phyloP scores from a whole-genome alignment of 2,797 vertebrate genomes.

The Artibeus lituratus region DNA sequence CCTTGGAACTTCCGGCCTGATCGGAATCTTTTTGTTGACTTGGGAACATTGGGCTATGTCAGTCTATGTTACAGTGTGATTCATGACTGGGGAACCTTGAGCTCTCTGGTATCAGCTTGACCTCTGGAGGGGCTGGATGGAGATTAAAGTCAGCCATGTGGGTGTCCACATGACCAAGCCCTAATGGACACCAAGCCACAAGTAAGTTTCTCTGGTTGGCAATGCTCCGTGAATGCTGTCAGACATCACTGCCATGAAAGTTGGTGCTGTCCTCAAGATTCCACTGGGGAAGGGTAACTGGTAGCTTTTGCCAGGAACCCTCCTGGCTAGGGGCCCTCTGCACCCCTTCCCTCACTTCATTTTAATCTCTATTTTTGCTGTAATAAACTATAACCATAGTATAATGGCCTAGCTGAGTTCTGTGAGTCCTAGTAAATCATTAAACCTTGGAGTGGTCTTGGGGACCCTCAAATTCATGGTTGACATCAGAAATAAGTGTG shows the following conservation, averaged over 20 bases:
- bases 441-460: background rate
- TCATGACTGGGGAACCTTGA: background rate
- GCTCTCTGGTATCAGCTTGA: background rate
- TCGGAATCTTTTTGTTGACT: background rate
- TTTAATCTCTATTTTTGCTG: background rate
- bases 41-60: background rate
- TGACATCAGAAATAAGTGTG: background rate
- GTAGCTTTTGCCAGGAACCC: background rate
- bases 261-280: background rate
- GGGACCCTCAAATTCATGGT: background rate
- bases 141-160: background rate
- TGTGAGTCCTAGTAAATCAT: background rate
- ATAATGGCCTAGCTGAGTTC: background rate
- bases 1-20: background rate
- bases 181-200: background rate
- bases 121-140: background rate
- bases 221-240: background rate
- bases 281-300: background rate
- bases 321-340: background rate
- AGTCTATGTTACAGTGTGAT: background rate
- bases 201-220: background rate
- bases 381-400: background rate
- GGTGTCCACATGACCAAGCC: background rate
- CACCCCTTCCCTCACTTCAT: background rate
- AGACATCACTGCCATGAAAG: background rate